These are phyloP conservation scores for Tineola bisselliella DNA, from an alignment of 2,888 invertebrate species.

Conservation along the genomic window DNA sequence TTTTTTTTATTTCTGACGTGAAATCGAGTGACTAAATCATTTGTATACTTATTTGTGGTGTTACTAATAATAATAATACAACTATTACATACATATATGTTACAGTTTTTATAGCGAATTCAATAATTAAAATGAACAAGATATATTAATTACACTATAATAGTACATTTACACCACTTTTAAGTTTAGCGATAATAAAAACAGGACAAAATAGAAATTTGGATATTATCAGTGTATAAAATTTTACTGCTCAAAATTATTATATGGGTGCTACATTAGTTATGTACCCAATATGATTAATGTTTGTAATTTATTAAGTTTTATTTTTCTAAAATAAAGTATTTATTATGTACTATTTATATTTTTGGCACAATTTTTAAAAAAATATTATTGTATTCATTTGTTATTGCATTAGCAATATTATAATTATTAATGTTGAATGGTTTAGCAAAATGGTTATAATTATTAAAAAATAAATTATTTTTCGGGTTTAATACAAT, in stretches of 20 bases:
- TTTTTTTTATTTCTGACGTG: background rate
- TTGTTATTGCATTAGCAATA: background rate
- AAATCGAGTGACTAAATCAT: background rate
- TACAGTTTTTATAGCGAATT: background rate
- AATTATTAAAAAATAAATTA: background rate
- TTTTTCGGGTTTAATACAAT: background rate
- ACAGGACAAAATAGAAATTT: background rate
- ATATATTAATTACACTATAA: background rate
- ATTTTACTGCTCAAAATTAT: slow-evolving; percentile 5
- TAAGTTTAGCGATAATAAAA: background rate
- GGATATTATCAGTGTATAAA: background rate
- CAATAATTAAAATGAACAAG: background rate
- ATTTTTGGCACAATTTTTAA: background rate
- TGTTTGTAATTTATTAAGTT: background rate
- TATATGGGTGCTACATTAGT: slow-evolving; percentile 1
- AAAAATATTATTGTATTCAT: background rate
- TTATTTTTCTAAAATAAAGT: no score
- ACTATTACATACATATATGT: no score
- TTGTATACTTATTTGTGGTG: no score
- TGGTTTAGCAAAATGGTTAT: background rate
- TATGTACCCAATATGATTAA: background rate
- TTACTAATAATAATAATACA: background rate
- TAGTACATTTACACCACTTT: background rate
- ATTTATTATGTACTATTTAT: background rate
- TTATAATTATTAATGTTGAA: background rate